Percentiles rank a stretch among this genome's conserved stretches.
Conservation (phyloP, 2,888 invertebrate species). For the Drosophila greeni region DNA sequence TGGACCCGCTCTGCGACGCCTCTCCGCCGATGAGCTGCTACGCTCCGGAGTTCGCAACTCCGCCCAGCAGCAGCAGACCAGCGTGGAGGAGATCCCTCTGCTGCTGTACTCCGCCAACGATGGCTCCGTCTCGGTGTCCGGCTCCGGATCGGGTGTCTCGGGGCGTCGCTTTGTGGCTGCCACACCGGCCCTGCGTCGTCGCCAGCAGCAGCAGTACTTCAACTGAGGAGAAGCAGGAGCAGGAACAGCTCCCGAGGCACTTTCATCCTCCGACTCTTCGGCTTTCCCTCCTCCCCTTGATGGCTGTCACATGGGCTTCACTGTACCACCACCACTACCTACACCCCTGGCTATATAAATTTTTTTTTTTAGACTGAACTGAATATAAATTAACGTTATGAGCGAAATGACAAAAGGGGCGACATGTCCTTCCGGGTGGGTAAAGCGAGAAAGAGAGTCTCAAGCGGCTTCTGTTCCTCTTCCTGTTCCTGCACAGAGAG, state of each 20-base stretch:
- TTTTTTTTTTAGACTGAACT: slow-evolving; percentile 71
- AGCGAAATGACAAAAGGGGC: slow-evolving; percentile 65
- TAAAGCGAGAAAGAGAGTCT: background rate
- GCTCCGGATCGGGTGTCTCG: slow-evolving; percentile 21
- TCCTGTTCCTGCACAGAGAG: slow-evolving; percentile 7
- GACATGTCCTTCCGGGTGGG: slow-evolving; percentile 50
- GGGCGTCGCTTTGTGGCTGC: slow-evolving; percentile 64
- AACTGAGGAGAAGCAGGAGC: slow-evolving; percentile 11
- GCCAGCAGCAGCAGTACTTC: slow-evolving; percentile 50
- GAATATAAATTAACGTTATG: slow-evolving; percentile 74
- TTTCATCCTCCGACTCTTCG: slow-evolving; percentile 2
- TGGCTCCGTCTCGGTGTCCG: slow-evolving; percentile 21
- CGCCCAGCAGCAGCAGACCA: slow-evolving; percentile 56
- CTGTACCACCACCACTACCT: slow-evolving; percentile 11
- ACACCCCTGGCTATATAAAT: slow-evolving; percentile 43
- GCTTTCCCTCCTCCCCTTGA: slow-evolving; percentile 27
- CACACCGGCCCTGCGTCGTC: slow-evolving; percentile 63
- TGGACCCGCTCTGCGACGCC: slow-evolving; percentile 62
- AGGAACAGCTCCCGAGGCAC: background rate
- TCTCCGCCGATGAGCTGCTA: slow-evolving; percentile 58
- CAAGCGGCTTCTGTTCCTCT: slow-evolving; percentile 2
- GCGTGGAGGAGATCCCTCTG: slow-evolving; percentile 73
- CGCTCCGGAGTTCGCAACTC: slow-evolving; percentile 55
- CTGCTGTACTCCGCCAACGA: slow-evolving; percentile 74
- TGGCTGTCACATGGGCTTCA: slow-evolving; percentile 50